These are phyloP conservation scores for Tapirus indicus DNA, from an alignment of 2,797 vertebrate species.

Conservation along the genomic window DNA sequence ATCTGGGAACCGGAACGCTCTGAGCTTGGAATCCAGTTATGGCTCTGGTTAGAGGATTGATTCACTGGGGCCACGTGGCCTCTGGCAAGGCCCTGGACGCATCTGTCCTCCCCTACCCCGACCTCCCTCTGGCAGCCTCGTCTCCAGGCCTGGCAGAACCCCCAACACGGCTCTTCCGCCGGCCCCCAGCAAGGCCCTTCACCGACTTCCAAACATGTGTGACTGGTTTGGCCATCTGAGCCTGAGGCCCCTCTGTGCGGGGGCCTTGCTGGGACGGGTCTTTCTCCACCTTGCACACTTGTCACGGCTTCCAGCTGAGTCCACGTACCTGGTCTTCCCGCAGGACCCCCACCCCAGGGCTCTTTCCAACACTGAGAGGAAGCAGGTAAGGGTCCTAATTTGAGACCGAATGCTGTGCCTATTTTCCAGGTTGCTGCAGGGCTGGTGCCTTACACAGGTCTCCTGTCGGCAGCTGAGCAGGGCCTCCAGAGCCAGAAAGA, in stretches of 20 bases:
- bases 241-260: background rate
- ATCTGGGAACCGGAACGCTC: conserved; percentile 60
- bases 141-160: conserved; percentile 73
- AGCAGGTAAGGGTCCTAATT: background rate
- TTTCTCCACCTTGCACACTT: background rate
- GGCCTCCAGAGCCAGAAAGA: background rate
- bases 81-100: conserved; percentile 64
- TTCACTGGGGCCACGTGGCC: conserved; percentile 52
- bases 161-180: conserved; percentile 70
- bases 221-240: conserved; percentile 64
- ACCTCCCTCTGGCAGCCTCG: conserved; percentile 65
- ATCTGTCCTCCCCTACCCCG: conserved; percentile 72
- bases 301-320: background rate
- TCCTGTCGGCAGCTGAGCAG: background rate
- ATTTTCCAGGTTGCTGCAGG: background rate
- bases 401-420: background rate
- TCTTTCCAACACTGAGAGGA: background rate
- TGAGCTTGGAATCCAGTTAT: conserved; percentile 60
- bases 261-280: background rate
- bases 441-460: background rate
- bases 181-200: conserved; percentile 64
- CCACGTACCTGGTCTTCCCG: background rate
- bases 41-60: conserved; percentile 60
- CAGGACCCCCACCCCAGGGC: background rate
- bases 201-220: conserved; percentile 73